phyloP scores from a whole-genome alignment of 2,888 invertebrate species.

The Limnephilus auricula region DNA sequence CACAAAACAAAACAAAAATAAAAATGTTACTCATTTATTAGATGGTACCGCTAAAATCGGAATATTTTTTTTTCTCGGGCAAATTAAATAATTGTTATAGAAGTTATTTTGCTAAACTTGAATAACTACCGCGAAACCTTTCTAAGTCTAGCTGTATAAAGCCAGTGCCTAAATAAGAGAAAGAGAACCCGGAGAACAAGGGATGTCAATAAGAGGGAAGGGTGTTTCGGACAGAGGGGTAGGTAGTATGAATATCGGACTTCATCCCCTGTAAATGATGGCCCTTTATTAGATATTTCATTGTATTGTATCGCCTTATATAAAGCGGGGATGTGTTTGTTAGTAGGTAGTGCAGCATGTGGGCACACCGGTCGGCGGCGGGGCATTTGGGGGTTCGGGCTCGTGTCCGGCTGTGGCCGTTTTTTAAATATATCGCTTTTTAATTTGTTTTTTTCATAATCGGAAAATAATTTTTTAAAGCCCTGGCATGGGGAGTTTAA shows the following conservation, averaged over 20 bases:
- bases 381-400: not conserved
- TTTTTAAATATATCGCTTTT: slow-evolving; percentile 37
- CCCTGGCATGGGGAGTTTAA: not conserved
- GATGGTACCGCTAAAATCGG: too few species aligned
- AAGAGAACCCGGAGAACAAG: not conserved
- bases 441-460: slow-evolving; percentile 38
- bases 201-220: not conserved
- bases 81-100: not conserved
- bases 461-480: not conserved
- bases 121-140: not conserved
- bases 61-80: too few species aligned
- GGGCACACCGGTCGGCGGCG: slow-evolving; percentile 29
- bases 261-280: slow-evolving; percentile 61
- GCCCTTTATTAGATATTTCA: slow-evolving; percentile 63
- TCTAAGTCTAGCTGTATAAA: not conserved
- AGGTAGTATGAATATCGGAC: slow-evolving; percentile 60
- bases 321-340: slow-evolving; percentile 43
- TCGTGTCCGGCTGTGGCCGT: slow-evolving; percentile 49
- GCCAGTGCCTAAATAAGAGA: not conserved
- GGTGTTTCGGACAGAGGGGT: slow-evolving; percentile 8
- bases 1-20: too few species aligned
- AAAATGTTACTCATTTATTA: too few species aligned
- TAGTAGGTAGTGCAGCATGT: slow-evolving; percentile 28
- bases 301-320: slow-evolving; percentile 42
- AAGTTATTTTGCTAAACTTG: not conserved